Percentiles rank a stretch among this genome's conserved stretches.
These are phyloP conservation scores for Drosophila virilis DNA, from an alignment of 1,140 invertebrate genomes.

Conservation along the genomic window DNA sequence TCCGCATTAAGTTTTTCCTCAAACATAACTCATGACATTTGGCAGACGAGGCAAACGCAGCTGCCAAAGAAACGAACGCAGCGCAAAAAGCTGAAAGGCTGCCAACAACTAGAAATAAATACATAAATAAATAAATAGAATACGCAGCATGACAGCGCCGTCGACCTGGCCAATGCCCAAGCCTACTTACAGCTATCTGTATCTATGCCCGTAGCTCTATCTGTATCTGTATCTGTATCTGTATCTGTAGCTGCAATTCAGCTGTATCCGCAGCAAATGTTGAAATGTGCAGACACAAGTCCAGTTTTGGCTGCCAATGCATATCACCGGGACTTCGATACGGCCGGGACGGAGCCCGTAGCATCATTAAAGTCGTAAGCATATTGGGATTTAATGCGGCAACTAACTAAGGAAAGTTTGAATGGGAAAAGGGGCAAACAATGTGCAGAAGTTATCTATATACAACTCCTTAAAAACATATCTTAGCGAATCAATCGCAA, in stretches of 20 bases:
- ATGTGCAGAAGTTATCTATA: too few relatives aligned
- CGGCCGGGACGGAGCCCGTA: not conserved
- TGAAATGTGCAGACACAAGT: slow-evolving; percentile 46
- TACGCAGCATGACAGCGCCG: slow-evolving; percentile 53
- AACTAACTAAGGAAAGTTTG: not conserved
- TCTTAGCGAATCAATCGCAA: too few relatives aligned
- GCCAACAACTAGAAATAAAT: slow-evolving; percentile 59
- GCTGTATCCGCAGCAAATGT: not conserved
- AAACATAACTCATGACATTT: slow-evolving; percentile 73
- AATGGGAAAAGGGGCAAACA: not conserved
- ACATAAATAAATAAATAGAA: slow-evolving; percentile 68
- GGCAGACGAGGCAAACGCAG: slow-evolving; percentile 61
- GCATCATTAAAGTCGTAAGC: slow-evolving; percentile 5
- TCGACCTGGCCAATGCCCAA: slow-evolving; percentile 37
- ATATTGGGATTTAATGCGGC: not conserved
- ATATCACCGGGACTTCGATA: slow-evolving; percentile 11
- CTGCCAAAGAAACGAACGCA: slow-evolving; percentile 49
- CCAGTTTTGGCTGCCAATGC: slow-evolving; percentile 36
- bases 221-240: slow-evolving; percentile 12
- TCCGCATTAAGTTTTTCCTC: slow-evolving; percentile 39
- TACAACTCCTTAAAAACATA: too few relatives aligned
- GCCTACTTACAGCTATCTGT: slow-evolving; percentile 13
- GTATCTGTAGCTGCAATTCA: slow-evolving; percentile 17
- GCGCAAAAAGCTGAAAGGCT: slow-evolving; percentile 54
- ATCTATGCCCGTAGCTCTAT: slow-evolving; percentile 5